Percentiles rank a stretch among this genome's conserved stretches.
Conservation (phyloP, 2,888 invertebrate species). For the Caradrina clavipalpis region DNA sequence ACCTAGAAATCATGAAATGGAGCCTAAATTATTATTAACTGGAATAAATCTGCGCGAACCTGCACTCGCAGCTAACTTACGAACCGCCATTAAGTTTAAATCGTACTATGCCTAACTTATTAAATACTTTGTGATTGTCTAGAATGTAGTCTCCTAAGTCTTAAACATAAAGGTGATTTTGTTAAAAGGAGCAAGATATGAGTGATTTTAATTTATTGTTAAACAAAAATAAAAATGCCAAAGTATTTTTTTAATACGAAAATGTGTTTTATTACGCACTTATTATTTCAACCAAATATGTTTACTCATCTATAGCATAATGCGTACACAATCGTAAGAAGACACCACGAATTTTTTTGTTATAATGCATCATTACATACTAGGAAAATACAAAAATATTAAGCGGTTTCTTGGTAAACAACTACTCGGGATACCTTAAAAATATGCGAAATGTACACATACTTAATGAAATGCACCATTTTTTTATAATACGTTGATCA, state of each 20-base stretch:
- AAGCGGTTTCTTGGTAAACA: constrained; percentile 87
- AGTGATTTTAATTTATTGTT: constrained; percentile 32
- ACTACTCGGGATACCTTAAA: constrained; percentile 80
- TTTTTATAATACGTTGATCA: constrained; percentile 74
- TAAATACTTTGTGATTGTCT: background rate
- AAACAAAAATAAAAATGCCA: constrained; percentile 69
- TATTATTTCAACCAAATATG: constrained; percentile 91
- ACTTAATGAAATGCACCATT: constrained; percentile 83
- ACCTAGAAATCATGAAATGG: no score
- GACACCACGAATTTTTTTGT: constrained; percentile 81
- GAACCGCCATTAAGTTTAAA: no score
- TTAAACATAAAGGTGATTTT: constrained; percentile 14
- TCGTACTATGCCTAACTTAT: background rate
- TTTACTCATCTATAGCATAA: constrained; percentile 90
- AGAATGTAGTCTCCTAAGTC: background rate
- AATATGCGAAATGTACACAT: constrained; percentile 75
- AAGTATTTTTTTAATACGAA: constrained; percentile 81
- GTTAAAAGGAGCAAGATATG: background rate
- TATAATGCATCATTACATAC: constrained; percentile 85
- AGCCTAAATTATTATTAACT: no score
- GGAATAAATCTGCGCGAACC: no score
- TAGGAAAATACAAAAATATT: constrained; percentile 91
- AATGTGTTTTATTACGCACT: constrained; percentile 91
- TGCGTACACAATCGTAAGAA: constrained; percentile 88
- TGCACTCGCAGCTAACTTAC: no score